These are phyloP conservation scores for Ceraclea dissimilis DNA, from an alignment of 2,888 invertebrate species.

Conservation along the genomic window DNA sequence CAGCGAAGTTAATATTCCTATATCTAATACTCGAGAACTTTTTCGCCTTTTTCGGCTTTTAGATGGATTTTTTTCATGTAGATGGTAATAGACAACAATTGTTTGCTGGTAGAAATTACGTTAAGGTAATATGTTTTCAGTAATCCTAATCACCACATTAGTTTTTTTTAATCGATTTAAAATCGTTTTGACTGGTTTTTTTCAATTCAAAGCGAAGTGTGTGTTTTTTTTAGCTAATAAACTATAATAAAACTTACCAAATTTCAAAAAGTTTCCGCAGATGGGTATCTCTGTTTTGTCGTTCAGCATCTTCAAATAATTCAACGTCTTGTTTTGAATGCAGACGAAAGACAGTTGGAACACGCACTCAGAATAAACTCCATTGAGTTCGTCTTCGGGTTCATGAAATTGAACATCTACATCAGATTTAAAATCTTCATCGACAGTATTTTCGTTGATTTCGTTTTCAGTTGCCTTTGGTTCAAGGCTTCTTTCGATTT, in stretches of 20 bases:
- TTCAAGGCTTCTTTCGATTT: not conserved
- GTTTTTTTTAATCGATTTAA: too few relatives aligned
- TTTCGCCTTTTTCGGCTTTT: too few relatives aligned
- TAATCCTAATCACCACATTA: too few relatives aligned
- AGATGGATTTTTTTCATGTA: too few relatives aligned
- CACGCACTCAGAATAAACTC: slow-evolving; percentile 50
- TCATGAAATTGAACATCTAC: not conserved
- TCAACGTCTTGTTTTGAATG: slow-evolving; percentile 48
- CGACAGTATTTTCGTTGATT: not conserved
- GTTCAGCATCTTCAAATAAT: slow-evolving; percentile 49
- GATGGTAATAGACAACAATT: too few relatives aligned
- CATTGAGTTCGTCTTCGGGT: slow-evolving; percentile 39
- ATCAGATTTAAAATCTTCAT: not conserved
- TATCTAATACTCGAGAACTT: too few relatives aligned
- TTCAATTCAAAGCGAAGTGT: too few relatives aligned
- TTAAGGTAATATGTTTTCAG: too few relatives aligned
- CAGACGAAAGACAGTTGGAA: slow-evolving; percentile 49
- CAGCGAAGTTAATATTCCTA: too few relatives aligned
- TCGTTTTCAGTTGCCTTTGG: not conserved
- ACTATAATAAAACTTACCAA: slow-evolving; percentile 44
- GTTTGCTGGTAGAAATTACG: too few relatives aligned
- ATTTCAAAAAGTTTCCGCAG: slow-evolving; percentile 48
- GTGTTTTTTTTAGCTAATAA: too few relatives aligned
- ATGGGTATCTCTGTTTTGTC: slow-evolving; percentile 47
- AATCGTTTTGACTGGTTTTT: too few relatives aligned